Conservation (phyloP, 2,888 invertebrate species). For the Magallana nippona region DNA sequence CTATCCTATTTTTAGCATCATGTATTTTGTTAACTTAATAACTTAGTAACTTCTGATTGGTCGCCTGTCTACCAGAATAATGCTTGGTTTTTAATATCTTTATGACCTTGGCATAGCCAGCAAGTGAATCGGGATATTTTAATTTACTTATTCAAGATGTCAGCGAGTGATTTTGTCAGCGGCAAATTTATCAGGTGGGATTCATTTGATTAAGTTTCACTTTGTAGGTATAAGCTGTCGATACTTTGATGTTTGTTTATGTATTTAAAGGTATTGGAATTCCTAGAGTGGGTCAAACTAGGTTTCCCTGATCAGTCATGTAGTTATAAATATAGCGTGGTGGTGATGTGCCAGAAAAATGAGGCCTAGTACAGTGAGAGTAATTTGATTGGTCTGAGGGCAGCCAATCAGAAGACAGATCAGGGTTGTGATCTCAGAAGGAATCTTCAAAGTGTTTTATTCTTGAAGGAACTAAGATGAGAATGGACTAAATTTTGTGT, state of each 20-base stretch:
- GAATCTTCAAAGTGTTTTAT: constrained; percentile 20
- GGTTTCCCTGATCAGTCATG: constrained; percentile 20
- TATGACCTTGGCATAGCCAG: neutral
- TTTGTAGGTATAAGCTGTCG: neutral
- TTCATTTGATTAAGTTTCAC: neutral
- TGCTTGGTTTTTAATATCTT: neutral
- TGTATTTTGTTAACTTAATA: neutral
- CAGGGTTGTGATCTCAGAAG: constrained; percentile 24
- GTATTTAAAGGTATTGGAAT: neutral
- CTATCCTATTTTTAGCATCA: neutral
- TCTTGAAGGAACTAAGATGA: constrained; percentile 31
- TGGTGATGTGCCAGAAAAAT: constrained; percentile 18
- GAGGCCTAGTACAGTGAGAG: neutral
- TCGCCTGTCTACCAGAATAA: neutral
- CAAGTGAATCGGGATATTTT: neutral
- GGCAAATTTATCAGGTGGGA: neutral
- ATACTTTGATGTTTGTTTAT: neutral
- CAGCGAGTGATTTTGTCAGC: too few species aligned
- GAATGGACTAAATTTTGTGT: constrained; percentile 15
- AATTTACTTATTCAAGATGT: neutral
- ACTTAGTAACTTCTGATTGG: constrained; percentile 6
- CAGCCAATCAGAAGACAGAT: constrained; percentile 9
- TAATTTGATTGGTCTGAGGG: neutral
- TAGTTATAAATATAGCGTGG: constrained; percentile 21
- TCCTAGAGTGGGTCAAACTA: neutral